Conservation (phyloP, 2,888 invertebrate genomes). For the Yponomeuta malinellus region DNA sequence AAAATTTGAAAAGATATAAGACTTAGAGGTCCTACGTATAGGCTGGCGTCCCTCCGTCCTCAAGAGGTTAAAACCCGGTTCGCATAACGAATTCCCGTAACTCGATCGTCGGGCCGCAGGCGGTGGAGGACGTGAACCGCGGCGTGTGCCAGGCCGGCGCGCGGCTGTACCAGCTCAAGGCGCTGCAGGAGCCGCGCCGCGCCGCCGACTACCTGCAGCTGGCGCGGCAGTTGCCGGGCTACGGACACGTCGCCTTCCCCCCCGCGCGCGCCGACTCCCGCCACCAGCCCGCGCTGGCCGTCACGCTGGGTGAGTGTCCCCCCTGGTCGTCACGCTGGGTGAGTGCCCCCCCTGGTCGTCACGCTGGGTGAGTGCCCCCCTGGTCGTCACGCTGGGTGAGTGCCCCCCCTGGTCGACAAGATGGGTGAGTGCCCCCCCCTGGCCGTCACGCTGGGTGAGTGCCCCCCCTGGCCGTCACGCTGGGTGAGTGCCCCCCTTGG, state of each 20-base stretch:
- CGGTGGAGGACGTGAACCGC: constrained; percentile 96
- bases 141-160: constrained; percentile 93
- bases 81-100: no score
- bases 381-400: constrained; percentile 59
- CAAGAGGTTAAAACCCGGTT: no score
- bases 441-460: constrained; percentile 59
- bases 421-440: constrained; percentile 74
- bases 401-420: constrained; percentile 52
- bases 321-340: not conserved
- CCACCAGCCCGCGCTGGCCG: constrained; percentile 77
- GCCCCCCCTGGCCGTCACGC: constrained; percentile 57
- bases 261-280: constrained; percentile 90
- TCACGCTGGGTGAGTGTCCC: constrained; percentile 76
- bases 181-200: constrained; percentile 88
- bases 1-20: no score
- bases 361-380: constrained; percentile 52
- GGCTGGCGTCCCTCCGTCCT: no score
- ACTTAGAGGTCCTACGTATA: no score
- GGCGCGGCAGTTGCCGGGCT: constrained; percentile 91
- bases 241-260: constrained; percentile 95
- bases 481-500: constrained; percentile 46
- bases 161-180: constrained; percentile 96
- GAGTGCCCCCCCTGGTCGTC: not conserved
- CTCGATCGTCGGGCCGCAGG: constrained; percentile 51
- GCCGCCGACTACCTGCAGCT: constrained; percentile 89